Evolutionary conservation across 2,888 invertebrate species (phyloP).

Genomic region (Lysandra coridon): DNA sequence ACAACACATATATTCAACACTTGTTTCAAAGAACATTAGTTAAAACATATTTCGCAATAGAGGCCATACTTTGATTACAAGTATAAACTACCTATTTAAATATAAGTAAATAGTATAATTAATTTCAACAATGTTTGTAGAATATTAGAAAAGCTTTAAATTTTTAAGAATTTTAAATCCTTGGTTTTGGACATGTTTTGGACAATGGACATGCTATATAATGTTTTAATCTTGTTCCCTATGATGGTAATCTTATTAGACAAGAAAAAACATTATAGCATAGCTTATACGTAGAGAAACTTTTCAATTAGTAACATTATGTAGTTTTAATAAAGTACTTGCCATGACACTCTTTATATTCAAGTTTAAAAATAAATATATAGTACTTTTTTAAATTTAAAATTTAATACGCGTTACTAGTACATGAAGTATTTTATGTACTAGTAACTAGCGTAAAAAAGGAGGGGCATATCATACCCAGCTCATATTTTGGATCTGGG

Average conservation of each 20-base stretch:
- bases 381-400: background rate
- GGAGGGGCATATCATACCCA: too few relatives aligned
- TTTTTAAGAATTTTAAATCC: background rate
- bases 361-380: background rate
- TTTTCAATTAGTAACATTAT: background rate
- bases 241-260: too few relatives aligned
- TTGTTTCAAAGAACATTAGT: background rate
- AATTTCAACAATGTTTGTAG: background rate
- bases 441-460: background rate
- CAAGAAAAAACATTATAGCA: too few relatives aligned
- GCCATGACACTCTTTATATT: background rate
- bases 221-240: too few relatives aligned
- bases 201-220: too few relatives aligned
- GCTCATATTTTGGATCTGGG: too few relatives aligned
- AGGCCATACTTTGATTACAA: background rate
- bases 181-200: background rate
- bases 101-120: background rate
- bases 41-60: background rate
- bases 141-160: too few relatives aligned
- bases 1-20: background rate
- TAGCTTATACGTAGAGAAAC: background rate
- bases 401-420: background rate
- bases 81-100: background rate
- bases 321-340: background rate
- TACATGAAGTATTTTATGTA: conserved; percentile 2